phyloP scores from a whole-genome alignment of 2,797 vertebrate genomes.

The Hemitrygon akajei region DNA sequence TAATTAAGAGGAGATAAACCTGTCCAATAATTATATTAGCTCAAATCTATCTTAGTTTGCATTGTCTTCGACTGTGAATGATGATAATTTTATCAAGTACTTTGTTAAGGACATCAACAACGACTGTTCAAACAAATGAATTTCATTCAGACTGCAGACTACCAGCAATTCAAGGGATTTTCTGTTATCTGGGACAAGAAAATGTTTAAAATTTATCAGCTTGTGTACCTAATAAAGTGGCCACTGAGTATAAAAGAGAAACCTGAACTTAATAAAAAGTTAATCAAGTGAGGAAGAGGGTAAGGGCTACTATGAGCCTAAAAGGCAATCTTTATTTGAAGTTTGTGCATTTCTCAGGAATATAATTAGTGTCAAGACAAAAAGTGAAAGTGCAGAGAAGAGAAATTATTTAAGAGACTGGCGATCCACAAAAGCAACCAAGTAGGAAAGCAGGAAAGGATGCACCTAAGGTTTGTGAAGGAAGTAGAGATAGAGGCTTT shows the following conservation, averaged over 20 bases:
- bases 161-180: not conserved
- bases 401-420: not conserved
- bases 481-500: not conserved
- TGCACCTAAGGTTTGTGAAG: not conserved
- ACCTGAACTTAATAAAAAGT: not conserved
- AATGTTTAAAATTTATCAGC: not conserved
- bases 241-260: not conserved
- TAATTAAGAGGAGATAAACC: not conserved
- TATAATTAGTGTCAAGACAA: not conserved
- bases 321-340: not conserved
- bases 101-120: not conserved
- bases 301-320: not conserved
- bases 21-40: not conserved
- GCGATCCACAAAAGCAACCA: not conserved
- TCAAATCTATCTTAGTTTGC: not conserved
- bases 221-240: not conserved
- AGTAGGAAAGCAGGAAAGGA: not conserved
- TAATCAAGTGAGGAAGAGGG: not conserved
- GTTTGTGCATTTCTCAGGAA: not conserved
- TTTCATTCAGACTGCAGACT: not conserved
- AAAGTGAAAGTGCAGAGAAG: not conserved
- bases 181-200: no score
- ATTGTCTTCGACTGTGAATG: not conserved
- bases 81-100: not conserved
- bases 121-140: not conserved